These are phyloP conservation scores for Amiota communis DNA, from an alignment of 2,888 invertebrate genomes.

Conservation along the genomic window DNA sequence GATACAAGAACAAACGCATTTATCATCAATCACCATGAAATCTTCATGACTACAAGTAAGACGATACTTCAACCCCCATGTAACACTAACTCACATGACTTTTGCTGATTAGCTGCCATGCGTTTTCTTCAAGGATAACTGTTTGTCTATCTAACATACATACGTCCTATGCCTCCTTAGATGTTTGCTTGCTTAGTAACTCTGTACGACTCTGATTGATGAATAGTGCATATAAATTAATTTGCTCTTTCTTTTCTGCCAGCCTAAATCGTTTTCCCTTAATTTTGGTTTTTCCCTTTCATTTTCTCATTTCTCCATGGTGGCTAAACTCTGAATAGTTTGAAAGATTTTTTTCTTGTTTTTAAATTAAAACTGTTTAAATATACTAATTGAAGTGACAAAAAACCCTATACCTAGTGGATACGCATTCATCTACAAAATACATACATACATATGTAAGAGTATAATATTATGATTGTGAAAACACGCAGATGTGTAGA, in stretches of 20 bases:
- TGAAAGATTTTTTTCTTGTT: no score
- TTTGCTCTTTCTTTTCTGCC: slow-evolving; percentile 61
- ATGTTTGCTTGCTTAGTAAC: background rate
- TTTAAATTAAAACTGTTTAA: slow-evolving; percentile 14
- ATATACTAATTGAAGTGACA: background rate
- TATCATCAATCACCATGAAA: slow-evolving; percentile 63
- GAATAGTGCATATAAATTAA: slow-evolving; percentile 68
- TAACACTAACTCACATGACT: slow-evolving; percentile 50
- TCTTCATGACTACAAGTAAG: slow-evolving; percentile 42
- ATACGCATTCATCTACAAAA: no score
- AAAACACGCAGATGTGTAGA: no score
- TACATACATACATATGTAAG: no score
- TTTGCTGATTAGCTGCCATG: slow-evolving; percentile 44
- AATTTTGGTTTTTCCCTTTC: slow-evolving; percentile 47
- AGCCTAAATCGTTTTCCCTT: slow-evolving; percentile 39
- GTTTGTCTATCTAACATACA: slow-evolving; percentile 8
- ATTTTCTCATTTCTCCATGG: background rate
- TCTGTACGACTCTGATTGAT: slow-evolving; percentile 56
- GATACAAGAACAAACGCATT: slow-evolving; percentile 50
- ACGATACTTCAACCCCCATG: slow-evolving; percentile 18
- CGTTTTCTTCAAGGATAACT: background rate
- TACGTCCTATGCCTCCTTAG: background rate
- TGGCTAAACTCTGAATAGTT: no score
- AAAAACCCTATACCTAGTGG: no score
- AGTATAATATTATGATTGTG: no score